These are phyloP conservation scores for Cerastis rubricosa DNA, from an alignment of 2,888 invertebrate species.

Conservation along the genomic window DNA sequence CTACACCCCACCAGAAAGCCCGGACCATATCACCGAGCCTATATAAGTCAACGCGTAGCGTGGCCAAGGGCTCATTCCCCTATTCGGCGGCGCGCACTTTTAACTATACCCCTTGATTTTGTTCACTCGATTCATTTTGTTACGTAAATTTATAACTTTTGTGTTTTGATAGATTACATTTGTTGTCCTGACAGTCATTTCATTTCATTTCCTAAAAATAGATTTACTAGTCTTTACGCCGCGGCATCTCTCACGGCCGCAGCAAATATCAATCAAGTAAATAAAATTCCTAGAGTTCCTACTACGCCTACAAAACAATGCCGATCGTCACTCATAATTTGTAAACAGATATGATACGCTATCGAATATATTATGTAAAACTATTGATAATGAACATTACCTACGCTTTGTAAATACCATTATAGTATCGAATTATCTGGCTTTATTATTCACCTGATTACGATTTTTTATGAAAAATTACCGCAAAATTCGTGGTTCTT, in stretches of 20 bases:
- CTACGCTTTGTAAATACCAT: constrained; percentile 7
- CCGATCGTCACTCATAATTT: constrained; percentile 6
- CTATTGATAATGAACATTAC: constrained; percentile 22
- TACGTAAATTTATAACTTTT: too few relatives aligned
- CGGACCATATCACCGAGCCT: too few relatives aligned
- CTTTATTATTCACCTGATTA: constrained; percentile 6
- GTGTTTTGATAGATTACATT: too few relatives aligned
- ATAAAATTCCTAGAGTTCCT: constrained; percentile 6
- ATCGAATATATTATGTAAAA: constrained; percentile 38
- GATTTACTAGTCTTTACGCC: neutral
- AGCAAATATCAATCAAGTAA: constrained; percentile 8
- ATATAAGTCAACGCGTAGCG: too few relatives aligned
- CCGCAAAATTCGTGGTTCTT: neutral
- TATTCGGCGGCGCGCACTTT: too few relatives aligned
- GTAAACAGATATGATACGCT: constrained; percentile 19
- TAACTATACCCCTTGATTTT: too few relatives aligned
- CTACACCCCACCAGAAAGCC: too few relatives aligned
- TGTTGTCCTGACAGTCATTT: too few relatives aligned
- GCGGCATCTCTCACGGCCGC: neutral
- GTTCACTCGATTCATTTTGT: too few relatives aligned
- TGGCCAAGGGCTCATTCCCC: too few relatives aligned
- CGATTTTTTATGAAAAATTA: too few relatives aligned
- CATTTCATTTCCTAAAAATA: too few relatives aligned
- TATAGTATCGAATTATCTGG: constrained; percentile 7
- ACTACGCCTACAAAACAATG: constrained; percentile 13